Base-by-base conservation (phyloP, 1,140 invertebrate genomes). In the Brachionus rotundiformis region DNA sequence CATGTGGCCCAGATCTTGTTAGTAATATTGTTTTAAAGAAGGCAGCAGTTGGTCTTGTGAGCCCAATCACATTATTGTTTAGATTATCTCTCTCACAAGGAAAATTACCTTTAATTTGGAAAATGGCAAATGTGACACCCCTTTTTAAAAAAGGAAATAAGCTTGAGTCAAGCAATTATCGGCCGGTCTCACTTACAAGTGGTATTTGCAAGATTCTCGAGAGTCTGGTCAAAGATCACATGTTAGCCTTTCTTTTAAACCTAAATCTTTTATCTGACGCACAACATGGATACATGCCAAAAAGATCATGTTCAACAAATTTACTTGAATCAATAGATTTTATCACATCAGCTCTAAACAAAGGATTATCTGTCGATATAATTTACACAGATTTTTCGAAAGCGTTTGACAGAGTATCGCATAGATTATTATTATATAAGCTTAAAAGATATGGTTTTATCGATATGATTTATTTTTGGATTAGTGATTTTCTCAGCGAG, bases 401-500 rank as follows among this genome's bases (percentile, higher is more conserved):
- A 59, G 49, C 49, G 11, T 59, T 59, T 59, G 49, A 59, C 16
- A 59, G 11, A 10, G 16, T 59, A 10, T 16, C 49, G 8, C 49
- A 59, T 23, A 59, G 16, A 59, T 16, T 10, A n/a, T 25, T 23
- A 59, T n/a, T 23, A n/a, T 16, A 59, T 25, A 59, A 59, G 16
- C 11, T 59, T 59, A 16, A 59, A 10, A 59, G 16, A 16, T 59
- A 59, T 59, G 49, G 49, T 23, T 59, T 59, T 59, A 16, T 10
- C 8, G 11, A 59, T n/a, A 10, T 59, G 11, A 59, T 25, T 25
- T n/a, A 59, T 11, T 8, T 8, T 11, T 41, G 39, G 39, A 41
- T 41, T 3, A 41, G 39, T 41, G 39, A 8, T 11, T 83, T 82
- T 41, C 16, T 84, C n/a, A 77, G 0, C 16, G 77, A 71, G 27